Evolutionary conservation across 2,888 invertebrate genomes (phyloP).

Genomic region (Yponomeuta evonymella): DNA sequence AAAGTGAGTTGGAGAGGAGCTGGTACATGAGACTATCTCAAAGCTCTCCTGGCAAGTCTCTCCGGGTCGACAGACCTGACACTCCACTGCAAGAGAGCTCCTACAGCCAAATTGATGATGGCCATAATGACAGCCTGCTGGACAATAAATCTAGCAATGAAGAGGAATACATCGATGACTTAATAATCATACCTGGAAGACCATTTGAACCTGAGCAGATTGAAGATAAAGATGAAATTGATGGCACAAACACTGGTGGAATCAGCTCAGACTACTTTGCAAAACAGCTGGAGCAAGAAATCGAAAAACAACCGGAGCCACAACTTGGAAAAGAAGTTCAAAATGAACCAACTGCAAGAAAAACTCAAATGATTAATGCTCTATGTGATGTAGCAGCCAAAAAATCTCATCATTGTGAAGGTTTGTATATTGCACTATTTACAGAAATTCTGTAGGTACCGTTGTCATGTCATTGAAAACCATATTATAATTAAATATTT

Average conservation of each 20-base stretch:
- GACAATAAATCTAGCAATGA: slow-evolving; percentile 24
- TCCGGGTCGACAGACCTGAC: background rate
- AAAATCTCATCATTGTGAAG: slow-evolving; percentile 31
- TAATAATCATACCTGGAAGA: slow-evolving; percentile 38
- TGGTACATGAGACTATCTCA: slow-evolving; percentile 74
- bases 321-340: slow-evolving; percentile 21
- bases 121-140: slow-evolving; percentile 24
- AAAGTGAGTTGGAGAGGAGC: slow-evolving; percentile 53
- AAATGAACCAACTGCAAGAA: slow-evolving; percentile 31
- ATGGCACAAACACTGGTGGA: slow-evolving; percentile 12
- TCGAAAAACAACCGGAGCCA: slow-evolving; percentile 20
- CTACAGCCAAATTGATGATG: slow-evolving; percentile 59
- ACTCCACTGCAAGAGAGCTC: slow-evolving; percentile 52
- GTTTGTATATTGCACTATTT: slow-evolving; percentile 24
- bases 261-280: slow-evolving; percentile 15
- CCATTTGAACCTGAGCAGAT: slow-evolving; percentile 27
- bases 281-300: slow-evolving; percentile 9
- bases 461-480: background rate
- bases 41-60: slow-evolving; percentile 51
- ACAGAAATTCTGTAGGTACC: no score
- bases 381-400: slow-evolving; percentile 30
- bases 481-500: background rate
- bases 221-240: slow-evolving; percentile 20
- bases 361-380: slow-evolving; percentile 48
- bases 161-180: slow-evolving; percentile 45